phyloP scores from a whole-genome alignment of 2,113 vertebrate species.

The Myocastor coypus region DNA sequence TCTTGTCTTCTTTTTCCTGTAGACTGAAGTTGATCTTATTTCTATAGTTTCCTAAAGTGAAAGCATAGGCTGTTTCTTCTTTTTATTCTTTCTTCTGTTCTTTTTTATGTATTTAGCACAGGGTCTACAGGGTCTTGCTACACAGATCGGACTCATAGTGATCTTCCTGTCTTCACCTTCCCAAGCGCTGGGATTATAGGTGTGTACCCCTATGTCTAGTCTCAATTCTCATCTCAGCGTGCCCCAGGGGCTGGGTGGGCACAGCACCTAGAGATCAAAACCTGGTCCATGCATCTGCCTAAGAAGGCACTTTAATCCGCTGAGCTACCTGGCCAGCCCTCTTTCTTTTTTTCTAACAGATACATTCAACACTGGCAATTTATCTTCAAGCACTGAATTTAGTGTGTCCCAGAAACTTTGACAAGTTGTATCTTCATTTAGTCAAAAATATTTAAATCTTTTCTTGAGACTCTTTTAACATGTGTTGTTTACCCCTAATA shows the following conservation, averaged over 20 bases:
- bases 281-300: too few species aligned
- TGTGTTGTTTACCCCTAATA: not conserved
- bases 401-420: not conserved
- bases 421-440: conserved; percentile 4
- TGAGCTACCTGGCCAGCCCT: not conserved
- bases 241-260: too few species aligned
- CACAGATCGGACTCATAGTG: too few species aligned
- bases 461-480: not conserved
- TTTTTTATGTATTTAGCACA: too few species aligned
- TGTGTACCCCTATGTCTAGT: too few species aligned
- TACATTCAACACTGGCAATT: not conserved
- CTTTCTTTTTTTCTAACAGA: conserved; percentile 30
- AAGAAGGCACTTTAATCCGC: too few species aligned
- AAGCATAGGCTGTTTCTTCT: not conserved
- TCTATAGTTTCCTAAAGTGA: conserved; percentile 4
- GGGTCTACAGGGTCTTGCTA: too few species aligned
- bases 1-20: not conserved
- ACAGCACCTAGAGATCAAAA: too few species aligned
- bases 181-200: too few species aligned
- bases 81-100: too few species aligned
- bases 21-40: conserved; percentile 36
- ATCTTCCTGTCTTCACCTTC: too few species aligned
- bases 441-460: conserved; percentile 21
- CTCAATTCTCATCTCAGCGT: too few species aligned
- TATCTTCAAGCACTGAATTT: not conserved